phyloP scores from a whole-genome alignment of 2,113 vertebrate species.

The Poeciliopsis retropinna region DNA sequence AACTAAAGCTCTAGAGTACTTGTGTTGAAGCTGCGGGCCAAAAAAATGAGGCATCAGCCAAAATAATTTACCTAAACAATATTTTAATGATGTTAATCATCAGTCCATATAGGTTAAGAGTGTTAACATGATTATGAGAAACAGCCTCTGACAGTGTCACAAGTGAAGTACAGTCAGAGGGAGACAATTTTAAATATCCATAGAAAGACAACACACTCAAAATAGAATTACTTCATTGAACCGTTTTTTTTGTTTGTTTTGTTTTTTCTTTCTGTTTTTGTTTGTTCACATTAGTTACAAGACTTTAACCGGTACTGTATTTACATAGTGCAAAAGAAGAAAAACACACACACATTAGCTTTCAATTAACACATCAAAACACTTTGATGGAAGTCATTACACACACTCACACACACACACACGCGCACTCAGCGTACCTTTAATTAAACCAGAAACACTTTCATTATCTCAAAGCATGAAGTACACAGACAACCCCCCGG shows the following conservation, averaged over 20 bases:
- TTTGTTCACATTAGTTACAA: constrained; percentile 89
- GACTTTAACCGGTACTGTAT: constrained; percentile 85
- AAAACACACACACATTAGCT: constrained; percentile 57
- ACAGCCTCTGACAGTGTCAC: constrained; percentile 70
- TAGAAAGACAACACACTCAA: constrained; percentile 76
- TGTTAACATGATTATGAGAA: constrained; percentile 74
- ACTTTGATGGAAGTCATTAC: constrained; percentile 63
- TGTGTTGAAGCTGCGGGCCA: background rate
- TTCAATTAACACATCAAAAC: constrained; percentile 77
- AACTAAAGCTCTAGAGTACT: background rate
- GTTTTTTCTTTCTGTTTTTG: constrained; percentile 46
- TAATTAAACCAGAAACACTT: constrained; percentile 63
- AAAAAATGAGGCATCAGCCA: constrained; percentile 11
- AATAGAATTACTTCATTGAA: constrained; percentile 82
- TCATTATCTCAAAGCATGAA: constrained; percentile 43
- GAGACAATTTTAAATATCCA: constrained; percentile 74
- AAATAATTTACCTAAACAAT: constrained; percentile 71
- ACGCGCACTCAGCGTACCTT: constrained; percentile 60
- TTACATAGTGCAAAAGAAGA: constrained; percentile 93
- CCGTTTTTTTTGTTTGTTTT: constrained; percentile 51
- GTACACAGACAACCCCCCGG: constrained; percentile 35
- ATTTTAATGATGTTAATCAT: constrained; percentile 82
- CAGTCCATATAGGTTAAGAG: constrained; percentile 72
- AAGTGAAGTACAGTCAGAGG: constrained; percentile 72
- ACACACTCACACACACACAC: constrained; percentile 19